These are phyloP conservation scores for Myopa testacea DNA, from an alignment of 2,888 invertebrate species.

Conservation along the genomic window DNA sequence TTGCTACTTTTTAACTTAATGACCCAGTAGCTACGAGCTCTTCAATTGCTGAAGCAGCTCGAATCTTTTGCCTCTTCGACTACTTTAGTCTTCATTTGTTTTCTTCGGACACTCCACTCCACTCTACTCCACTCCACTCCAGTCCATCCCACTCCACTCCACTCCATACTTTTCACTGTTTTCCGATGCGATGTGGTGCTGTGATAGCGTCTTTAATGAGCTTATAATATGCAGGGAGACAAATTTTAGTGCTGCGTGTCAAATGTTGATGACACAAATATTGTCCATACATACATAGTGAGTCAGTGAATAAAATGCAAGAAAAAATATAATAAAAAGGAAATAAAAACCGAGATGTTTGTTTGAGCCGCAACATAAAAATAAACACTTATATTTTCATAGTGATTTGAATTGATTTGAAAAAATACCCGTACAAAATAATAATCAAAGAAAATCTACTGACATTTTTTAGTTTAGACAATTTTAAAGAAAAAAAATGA, in stretches of 20 bases:
- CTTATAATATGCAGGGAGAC: neutral
- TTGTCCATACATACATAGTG: neutral
- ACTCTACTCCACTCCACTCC: too few species aligned
- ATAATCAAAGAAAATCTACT: too few species aligned
- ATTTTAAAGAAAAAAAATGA: too few species aligned
- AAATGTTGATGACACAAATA: neutral
- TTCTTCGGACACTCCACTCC: too few species aligned
- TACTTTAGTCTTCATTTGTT: too few species aligned
- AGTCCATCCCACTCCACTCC: neutral
- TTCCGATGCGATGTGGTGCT: neutral
- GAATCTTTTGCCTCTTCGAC: neutral
- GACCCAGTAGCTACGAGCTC: neutral
- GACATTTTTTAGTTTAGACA: too few species aligned
- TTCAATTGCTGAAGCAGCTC: too few species aligned
- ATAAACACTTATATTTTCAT: too few species aligned
- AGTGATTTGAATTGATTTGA: too few species aligned
- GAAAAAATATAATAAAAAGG: neutral
- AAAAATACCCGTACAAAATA: too few species aligned
- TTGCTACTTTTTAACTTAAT: neutral
- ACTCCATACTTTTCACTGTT: neutral
- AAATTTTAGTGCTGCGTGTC: neutral
- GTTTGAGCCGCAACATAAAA: too few species aligned
- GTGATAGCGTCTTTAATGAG: conserved; percentile 1
- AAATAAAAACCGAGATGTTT: too few species aligned
- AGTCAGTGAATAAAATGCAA: neutral